phyloP scores from a whole-genome alignment of 2,888 invertebrate genomes.

The Theodoxus fluviatilis region DNA sequence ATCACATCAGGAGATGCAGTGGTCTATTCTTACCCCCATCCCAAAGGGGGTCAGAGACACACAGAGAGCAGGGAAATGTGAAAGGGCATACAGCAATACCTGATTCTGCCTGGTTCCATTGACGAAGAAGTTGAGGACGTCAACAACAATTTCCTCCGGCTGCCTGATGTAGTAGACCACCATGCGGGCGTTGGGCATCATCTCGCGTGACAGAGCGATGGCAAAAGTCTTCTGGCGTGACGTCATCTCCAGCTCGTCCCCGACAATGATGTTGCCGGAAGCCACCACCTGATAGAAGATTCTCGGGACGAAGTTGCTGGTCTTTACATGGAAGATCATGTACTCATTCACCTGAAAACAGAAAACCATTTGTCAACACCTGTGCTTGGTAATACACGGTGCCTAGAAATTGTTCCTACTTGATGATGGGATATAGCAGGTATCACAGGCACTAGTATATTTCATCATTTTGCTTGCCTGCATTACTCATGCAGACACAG shows the following conservation, averaged over 20 bases:
- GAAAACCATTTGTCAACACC: too few species aligned
- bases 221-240: slow-evolving; percentile 67
- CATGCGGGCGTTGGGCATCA: slow-evolving; percentile 88
- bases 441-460: background rate
- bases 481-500: too few species aligned
- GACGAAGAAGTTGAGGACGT: slow-evolving; percentile 94
- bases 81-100: slow-evolving; percentile 69
- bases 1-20: too few species aligned
- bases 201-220: slow-evolving; percentile 69
- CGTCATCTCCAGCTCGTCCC: slow-evolving; percentile 82
- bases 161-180: slow-evolving; percentile 83
- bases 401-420: background rate
- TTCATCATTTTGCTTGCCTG: background rate
- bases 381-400: too few species aligned
- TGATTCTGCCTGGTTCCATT: slow-evolving; percentile 93
- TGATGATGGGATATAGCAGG: background rate
- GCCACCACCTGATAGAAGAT: slow-evolving; percentile 91
- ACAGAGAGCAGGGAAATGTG: too few species aligned
- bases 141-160: slow-evolving; percentile 86
- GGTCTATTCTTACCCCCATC: too few species aligned
- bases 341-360: slow-evolving; percentile 83
- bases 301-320: slow-evolving; percentile 86
- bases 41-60: too few species aligned
- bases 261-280: slow-evolving; percentile 86
- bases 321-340: slow-evolving; percentile 90